Evolutionary conservation across 2,888 invertebrate species (phyloP).

Genomic region (Leucophora obtusa): DNA sequence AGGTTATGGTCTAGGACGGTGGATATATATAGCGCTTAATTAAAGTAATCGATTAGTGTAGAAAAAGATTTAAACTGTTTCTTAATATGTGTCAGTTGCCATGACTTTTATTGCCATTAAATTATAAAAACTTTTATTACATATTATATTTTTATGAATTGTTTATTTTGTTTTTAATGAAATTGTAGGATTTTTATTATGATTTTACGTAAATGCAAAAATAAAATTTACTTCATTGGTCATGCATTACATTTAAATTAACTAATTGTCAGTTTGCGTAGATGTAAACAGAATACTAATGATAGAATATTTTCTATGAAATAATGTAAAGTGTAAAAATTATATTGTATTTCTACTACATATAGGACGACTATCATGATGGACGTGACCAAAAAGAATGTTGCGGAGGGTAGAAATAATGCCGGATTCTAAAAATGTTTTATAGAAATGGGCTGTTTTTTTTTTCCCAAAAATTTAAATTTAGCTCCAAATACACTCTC

Average conservation of each 20-base stretch:
- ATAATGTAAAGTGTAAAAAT: slow-evolving; percentile 25
- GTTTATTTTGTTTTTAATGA: not conserved
- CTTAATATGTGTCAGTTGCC: no score
- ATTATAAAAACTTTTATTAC: not conserved
- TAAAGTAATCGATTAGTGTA: no score
- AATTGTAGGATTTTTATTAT: not conserved
- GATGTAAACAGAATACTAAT: slow-evolving; percentile 63
- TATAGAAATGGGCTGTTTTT: no score
- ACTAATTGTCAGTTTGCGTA: slow-evolving; percentile 63
- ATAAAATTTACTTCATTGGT: slow-evolving; percentile 44
- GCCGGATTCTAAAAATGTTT: no score
- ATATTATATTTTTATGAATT: not conserved
- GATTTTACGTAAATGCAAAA: not conserved
- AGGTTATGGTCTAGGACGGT: no score
- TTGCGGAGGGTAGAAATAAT: not conserved
- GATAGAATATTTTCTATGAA: slow-evolving; percentile 12
- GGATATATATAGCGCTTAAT: no score
- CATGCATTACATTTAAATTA: slow-evolving; percentile 64
- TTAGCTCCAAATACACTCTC: no score
- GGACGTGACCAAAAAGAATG: not conserved
- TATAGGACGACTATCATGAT: not conserved
- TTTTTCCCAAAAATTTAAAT: no score
- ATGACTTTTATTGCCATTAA: no score
- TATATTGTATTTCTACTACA: not conserved
- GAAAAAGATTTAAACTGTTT: no score